These are phyloP conservation scores for Fragum fragum DNA, from an alignment of 2,888 invertebrate species.

Conservation along the genomic window DNA sequence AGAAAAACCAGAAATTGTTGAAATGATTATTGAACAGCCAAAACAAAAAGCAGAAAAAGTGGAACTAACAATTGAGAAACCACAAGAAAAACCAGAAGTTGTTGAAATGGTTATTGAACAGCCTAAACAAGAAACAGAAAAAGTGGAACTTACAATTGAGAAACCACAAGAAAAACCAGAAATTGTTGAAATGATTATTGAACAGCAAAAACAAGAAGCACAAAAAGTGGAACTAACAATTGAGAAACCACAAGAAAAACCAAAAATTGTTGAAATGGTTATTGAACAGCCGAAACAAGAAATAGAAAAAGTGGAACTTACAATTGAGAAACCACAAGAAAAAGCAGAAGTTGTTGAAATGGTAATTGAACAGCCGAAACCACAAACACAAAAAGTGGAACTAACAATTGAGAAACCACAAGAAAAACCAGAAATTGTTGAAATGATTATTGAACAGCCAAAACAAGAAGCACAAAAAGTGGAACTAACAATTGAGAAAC, in stretches of 20 bases:
- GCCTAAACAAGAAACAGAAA: not conserved
- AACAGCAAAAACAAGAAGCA: not conserved
- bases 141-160: not conserved
- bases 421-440: not conserved
- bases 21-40: conserved; percentile 2
- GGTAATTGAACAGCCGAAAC: conserved; percentile 30
- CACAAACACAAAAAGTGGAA: conserved; percentile 22
- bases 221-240: conserved; percentile 23
- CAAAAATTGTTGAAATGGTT: conserved; percentile 33
- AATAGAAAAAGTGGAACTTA: not conserved
- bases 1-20: conserved; percentile 5
- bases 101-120: conserved; percentile 12
- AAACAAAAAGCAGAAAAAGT: not conserved
- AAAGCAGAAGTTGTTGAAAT: not conserved
- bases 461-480: not conserved
- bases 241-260: conserved; percentile 50
- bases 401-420: conserved; percentile 22
- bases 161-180: conserved; percentile 17
- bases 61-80: not conserved
- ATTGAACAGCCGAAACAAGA: conserved; percentile 7
- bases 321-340: conserved; percentile 3
- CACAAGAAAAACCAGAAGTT: not conserved
- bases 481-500: not conserved
- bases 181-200: conserved; percentile 20
- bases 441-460: conserved; percentile 9